Base-by-base conservation (phyloP, 2,113 vertebrate species). In the Ceyx melanurus region DNA sequence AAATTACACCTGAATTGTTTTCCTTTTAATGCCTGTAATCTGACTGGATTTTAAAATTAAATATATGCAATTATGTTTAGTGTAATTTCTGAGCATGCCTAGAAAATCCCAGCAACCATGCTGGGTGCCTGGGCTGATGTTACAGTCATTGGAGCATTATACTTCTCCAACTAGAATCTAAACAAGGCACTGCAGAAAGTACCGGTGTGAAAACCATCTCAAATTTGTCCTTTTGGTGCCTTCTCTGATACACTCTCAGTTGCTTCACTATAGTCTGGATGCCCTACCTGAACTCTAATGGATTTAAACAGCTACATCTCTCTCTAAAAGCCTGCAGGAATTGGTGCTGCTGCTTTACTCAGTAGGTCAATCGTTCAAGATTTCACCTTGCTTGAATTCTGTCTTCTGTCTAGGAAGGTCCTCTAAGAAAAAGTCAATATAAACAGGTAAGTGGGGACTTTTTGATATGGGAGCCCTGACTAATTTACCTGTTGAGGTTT, bases 271-370 rank as follows among this genome's bases (percentile, higher is more conserved):
- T 48, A 78, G 43, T 71, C 37, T 62, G 40, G 31, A 64, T 78
- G 61, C 37, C 42, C 65, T 80, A 42, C 19, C 46, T 83, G 72
- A 94, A 80, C 60, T 45, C 42, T 82, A 65, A 79, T 45, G 21
- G n/a, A 57, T 85, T 90, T 56, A 70, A 60, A 57, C 48, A 93
- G 64, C 37, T 74, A 71, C 56, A 71, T 17, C 28, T 86, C 37
- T 88, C 74, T 72, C 33, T 74, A 66, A 85, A 95, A 94, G 71
- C 26, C 72, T 86, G 83, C 88, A 86, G 54, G 57, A 31, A 42
- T 13, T 58, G 43, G 19, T 48, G 45, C 7, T 5, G 2, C 25
- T 76, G 48, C 43, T 85, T 78, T 72, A 79, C 19, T 62, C 43
- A 72, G 18, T 14, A 79, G 28, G 53, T 88, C 71, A 85, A 22